Conservation (phyloP, 2,113 vertebrate species). For the Oxyura jamaicensis region DNA sequence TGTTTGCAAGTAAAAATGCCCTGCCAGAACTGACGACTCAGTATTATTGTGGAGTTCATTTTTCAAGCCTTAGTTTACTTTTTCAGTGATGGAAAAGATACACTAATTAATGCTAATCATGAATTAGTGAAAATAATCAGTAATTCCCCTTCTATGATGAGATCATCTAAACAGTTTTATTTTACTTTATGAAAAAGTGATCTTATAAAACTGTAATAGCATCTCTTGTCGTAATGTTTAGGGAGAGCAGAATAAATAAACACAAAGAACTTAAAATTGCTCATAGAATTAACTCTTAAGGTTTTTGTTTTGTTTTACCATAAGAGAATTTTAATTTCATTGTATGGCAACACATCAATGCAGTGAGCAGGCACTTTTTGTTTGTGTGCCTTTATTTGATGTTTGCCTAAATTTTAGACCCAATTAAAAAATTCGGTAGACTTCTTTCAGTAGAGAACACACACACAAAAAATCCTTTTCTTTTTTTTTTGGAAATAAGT, state of each 20-base stretch:
- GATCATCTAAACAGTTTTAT: background rate
- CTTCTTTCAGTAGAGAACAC: background rate
- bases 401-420: background rate
- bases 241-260: background rate
- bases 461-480: background rate
- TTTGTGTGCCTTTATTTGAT: background rate
- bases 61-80: background rate
- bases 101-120: background rate
- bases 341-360: background rate
- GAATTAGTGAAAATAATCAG: background rate
- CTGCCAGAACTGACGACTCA: background rate
- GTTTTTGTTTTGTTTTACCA: constrained; percentile 1
- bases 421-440: background rate
- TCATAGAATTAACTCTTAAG: background rate
- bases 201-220: background rate
- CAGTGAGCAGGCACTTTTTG: background rate
- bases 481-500: background rate
- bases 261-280: background rate
- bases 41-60: background rate
- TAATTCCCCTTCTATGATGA: background rate
- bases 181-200: background rate
- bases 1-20: background rate
- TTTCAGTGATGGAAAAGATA: background rate
- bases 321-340: background rate
- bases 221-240: background rate